A percentile compares a stretch with the other conserved stretches of the same genome.
Conservation (phyloP, 2,888 invertebrate species). For the Pollenia angustigena region DNA sequence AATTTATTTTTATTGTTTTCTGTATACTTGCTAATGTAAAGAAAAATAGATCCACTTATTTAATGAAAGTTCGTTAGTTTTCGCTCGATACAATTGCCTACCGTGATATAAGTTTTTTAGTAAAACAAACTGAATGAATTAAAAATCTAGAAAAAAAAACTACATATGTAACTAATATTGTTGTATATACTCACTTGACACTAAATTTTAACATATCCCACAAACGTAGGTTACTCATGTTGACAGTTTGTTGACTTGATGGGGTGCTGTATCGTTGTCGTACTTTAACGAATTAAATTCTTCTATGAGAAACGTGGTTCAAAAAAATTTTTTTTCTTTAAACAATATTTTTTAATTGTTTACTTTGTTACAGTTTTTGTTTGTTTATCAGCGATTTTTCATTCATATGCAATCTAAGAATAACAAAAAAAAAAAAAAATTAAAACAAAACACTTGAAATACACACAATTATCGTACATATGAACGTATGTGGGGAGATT, state of each 20-base stretch:
- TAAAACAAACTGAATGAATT: not conserved
- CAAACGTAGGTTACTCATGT: slow-evolving; percentile 73
- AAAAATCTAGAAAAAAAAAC: not conserved
- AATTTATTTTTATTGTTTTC: no score
- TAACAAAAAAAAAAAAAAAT: slow-evolving; percentile 6
- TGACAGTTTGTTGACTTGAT: slow-evolving; percentile 53
- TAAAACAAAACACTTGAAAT: slow-evolving; percentile 1
- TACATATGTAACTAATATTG: not conserved
- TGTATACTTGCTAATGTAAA: no score
- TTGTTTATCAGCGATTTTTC: slow-evolving; percentile 6
- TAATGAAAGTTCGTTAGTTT: no score
- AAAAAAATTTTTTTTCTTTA: not conserved
- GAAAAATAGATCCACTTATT: no score
- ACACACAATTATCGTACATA: slow-evolving; percentile 1
- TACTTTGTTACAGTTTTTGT: not conserved
- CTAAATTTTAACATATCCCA: slow-evolving; percentile 80
- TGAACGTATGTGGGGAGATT: slow-evolving; percentile 30
- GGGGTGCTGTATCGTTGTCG: slow-evolving; percentile 14
- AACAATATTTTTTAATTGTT: not conserved
- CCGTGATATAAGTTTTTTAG: no score
- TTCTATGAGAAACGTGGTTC: slow-evolving; percentile 7
- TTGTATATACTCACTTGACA: slow-evolving; percentile 79
- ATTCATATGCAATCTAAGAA: slow-evolving; percentile 1
- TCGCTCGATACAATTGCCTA: no score
- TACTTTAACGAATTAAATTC: slow-evolving; percentile 11